Base-by-base conservation (phyloP, 2,888 invertebrate genomes). In the Eupithecia insigniata region DNA sequence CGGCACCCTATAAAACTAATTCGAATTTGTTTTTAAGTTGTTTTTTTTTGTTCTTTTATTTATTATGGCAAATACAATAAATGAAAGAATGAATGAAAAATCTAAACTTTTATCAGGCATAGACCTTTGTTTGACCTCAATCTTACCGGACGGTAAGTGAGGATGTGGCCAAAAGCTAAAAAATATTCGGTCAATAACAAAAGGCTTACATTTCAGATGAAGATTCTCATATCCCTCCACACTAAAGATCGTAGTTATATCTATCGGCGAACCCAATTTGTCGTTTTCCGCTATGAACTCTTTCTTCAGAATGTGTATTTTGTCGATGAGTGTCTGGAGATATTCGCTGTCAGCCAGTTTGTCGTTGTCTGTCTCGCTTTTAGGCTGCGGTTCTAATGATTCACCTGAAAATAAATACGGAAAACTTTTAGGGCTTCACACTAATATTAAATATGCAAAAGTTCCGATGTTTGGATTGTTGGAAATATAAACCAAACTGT, bases 231-330 rank as follows among this genome's bases (percentile, higher is more conserved):
- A 91, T 1, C 88, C 89, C 55, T 92, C 90, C 1, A 90, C 82
- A 75, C 92, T 92, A 78, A 96, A 95, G 28, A 95, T 91, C 0
- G 95, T 91, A 0, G 90, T 87, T 0, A 96, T 88, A 81, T 96
- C 96, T 36, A 96, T 90, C 0, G 96, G 96, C 77, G 92, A 95
- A 60, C 95, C 95, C 0, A 95, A 84, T 76, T 95, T 95, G 0
- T 95, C 93, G 81, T 96, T 96, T 78, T 96, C 96, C 0, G 91
- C 87, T 6, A 95, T 91, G 0, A 97, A 86, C 72, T 95, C 90
- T 73, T 95, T 95, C 82, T 96, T 96, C 1, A 96, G 84, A 51
- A 95, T 95, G 77, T 95, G 94, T 79, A 97, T 96, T 85, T 96
- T 96, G 80, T 96, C 96, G 66, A 96, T 95, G 0, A 97, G 83